Conservation (phyloP, 1,140 invertebrate species). For the Trichomalopsis sarcophagae region DNA sequence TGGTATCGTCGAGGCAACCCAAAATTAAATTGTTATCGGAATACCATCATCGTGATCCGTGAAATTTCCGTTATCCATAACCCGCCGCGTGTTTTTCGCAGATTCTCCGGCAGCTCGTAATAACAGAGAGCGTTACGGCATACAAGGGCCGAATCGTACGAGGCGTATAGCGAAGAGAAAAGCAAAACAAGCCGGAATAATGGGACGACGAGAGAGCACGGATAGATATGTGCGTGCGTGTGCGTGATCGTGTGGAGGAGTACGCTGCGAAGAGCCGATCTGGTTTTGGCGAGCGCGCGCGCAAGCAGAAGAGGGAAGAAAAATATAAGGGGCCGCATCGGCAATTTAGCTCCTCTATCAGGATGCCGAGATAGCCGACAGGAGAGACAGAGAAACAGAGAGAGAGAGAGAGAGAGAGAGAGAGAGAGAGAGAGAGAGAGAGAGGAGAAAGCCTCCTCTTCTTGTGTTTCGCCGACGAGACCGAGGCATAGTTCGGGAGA, state of each 20-base stretch:
- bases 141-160: too few species aligned
- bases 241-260: neutral
- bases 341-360: conserved; percentile 52
- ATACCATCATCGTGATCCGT: too few species aligned
- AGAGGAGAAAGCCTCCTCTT: neutral
- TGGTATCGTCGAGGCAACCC: too few species aligned
- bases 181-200: neutral
- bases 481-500: neutral
- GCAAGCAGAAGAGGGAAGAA: conserved; percentile 46
- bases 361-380: conserved; percentile 16
- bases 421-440: neutral
- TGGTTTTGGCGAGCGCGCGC: conserved; percentile 31
- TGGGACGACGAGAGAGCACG: neutral
- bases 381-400: conserved; percentile 13
- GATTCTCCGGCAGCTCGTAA: too few species aligned
- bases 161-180: neutral
- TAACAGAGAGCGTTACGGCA: too few species aligned
- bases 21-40: too few species aligned
- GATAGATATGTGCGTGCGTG: neutral
- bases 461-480: neutral
- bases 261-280: conserved; percentile 24
- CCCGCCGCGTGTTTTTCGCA: too few species aligned
- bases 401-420: neutral
- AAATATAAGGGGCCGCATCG: conserved; percentile 34
- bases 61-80: too few species aligned